Base-by-base conservation (phyloP, 2,113 vertebrate genomes). In the Plecotus auritus region DNA sequence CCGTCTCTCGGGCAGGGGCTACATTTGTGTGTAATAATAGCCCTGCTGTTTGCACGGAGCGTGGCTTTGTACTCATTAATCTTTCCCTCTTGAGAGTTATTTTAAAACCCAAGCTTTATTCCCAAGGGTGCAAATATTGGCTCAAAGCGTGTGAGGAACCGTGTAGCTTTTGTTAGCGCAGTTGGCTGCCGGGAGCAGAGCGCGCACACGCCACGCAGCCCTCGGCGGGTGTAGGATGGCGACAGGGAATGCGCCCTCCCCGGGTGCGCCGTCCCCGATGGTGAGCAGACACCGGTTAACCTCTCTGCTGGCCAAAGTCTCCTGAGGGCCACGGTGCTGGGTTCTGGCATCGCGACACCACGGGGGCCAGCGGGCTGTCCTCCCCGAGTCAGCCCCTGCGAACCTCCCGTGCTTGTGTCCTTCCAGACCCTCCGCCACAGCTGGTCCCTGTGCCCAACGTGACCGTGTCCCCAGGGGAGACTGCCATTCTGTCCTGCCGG, bases 341-440 rank as follows among this genome's bases (percentile, higher is more conserved):
- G 22, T 30, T 64, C 26, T 2, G 9, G 81, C 9, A 5, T 54
- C 35, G 28, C 45, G 67, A 30, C 8, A 1, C 28, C n/a, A 5
- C 28, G 3, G 2, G 35, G 28, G 11, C 35, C 66, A 9, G 66
- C 1, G 10, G n/a, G 28, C 61, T 1, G 54, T 10, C 74, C n/a
- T 13, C 30, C 5, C 47, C 1, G 4, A 18, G 18, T 17, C 70
- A 32, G 26, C 26, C 17, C 28, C 7, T 47, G 7, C 11, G 40
- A 10, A 5, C 12, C 14, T 13, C 26, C 35, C 59, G 45, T 66
- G 17, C 59, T 12, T 51, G 2, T 78, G 14, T 1, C 77, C 32
- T 12, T 86, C 85, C 95, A 99, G 99, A 99, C 61, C 99, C 99
- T 8, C 98, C 99, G 0, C 99, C 99, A 0, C 98, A 97, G 37